Evolutionary conservation across 1,140 invertebrate genomes (phyloP).

Genomic region (Cyclina sinensis): DNA sequence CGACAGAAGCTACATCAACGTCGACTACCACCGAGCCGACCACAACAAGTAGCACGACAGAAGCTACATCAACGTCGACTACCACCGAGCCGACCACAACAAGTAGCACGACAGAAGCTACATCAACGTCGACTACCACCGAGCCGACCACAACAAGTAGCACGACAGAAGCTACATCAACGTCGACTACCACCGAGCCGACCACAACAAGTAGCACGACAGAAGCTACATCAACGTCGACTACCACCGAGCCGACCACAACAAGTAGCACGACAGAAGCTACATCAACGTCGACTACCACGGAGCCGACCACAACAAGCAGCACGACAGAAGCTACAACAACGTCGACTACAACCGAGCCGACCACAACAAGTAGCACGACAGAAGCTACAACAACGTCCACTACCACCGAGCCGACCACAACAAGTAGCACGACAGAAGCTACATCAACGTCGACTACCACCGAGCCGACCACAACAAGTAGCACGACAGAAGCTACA

Average conservation of each 20-base stretch:
- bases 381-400: neutral
- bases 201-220: conserved; percentile 23
- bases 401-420: neutral
- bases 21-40: neutral
- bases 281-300: conserved; percentile 36
- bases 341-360: neutral
- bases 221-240: neutral
- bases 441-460: neutral
- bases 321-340: conserved; percentile 1
- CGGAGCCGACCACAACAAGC: neutral
- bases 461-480: neutral
- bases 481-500: neutral
- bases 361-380: neutral
- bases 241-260: neutral
- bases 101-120: neutral
- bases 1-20: neutral
- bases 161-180: no score
- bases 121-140: neutral
- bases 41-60: conserved; percentile 3
- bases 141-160: neutral
- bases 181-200: conserved; percentile 7
- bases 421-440: neutral
- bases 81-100: neutral
- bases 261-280: conserved; percentile 6
- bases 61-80: conserved; percentile 13